Evolutionary conservation across 1,140 invertebrate genomes (phyloP).

Genomic region (Neelides sp.): DNA sequence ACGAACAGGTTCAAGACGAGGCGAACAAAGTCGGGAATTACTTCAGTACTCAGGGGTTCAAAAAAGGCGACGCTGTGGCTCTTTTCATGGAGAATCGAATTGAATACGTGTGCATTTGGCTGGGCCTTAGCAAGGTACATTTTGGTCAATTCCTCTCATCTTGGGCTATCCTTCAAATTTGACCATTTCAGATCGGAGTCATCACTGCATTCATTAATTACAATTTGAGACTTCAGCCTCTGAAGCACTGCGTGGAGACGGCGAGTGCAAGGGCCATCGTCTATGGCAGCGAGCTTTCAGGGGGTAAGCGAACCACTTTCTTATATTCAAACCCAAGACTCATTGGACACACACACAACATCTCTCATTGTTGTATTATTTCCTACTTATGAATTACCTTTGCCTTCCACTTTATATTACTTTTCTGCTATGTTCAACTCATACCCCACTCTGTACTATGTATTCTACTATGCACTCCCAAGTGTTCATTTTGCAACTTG

Average conservation of each 20-base stretch:
- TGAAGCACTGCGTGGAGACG: conserved; percentile 48
- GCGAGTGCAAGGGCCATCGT: conserved; percentile 40
- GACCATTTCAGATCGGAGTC: conserved; percentile 40
- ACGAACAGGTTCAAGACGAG: conserved; percentile 48
- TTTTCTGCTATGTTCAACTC: no score
- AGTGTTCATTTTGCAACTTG: not conserved
- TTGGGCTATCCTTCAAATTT: not conserved
- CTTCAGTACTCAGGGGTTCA: conserved; percentile 43
- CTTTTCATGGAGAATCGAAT: conserved; percentile 54
- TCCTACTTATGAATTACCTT: not conserved
- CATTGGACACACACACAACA: no score
- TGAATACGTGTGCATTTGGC: conserved; percentile 52
- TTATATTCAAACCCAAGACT: no score
- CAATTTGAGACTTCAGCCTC: conserved; percentile 47
- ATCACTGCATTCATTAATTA: conserved; percentile 57
- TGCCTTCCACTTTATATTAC: no score
- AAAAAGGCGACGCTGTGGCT: conserved; percentile 51
- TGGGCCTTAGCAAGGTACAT: conserved; percentile 47
- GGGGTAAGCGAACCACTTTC: conserved; percentile 4
- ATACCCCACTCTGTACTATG: not conserved
- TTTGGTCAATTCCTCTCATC: not conserved
- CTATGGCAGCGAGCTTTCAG: conserved; percentile 32
- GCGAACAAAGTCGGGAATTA: conserved; percentile 48
- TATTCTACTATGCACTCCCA: not conserved
- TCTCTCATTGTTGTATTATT: no score